Base-by-base conservation (phyloP, 2,888 invertebrate genomes). In the Pimpla rufipes region DNA sequence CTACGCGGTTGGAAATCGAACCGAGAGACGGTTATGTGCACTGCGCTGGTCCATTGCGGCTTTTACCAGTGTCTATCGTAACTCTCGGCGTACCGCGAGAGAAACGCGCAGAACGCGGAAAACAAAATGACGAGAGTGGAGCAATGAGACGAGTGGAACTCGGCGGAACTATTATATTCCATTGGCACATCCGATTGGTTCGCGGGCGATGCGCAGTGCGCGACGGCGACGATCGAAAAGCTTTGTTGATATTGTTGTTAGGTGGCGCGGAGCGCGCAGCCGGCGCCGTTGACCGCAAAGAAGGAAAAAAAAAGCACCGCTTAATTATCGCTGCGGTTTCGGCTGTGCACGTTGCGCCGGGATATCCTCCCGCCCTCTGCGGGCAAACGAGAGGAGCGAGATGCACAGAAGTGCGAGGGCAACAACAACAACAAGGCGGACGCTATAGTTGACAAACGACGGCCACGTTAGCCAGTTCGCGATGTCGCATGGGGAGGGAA, bases 271-370 rank as follows among this genome's bases (percentile, higher is more conserved):
- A 73, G 73, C 73, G 85, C 29, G 75, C 90, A 90, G 86, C 91
- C 89, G 92, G 90, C 89, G 90, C 90, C 90, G 70, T 81, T 87
- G 88, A 91, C 92, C 92, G 88, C 92, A 92, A 91, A 89, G 77
- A 91, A 89, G 77, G 68, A 76, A 77, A 91, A 93, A 92, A 91
- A 93, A 92, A 91, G 91, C 29, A 29, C 89, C 88, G 86, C 89
- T 92, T 91, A 92, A 93, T 92, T 92, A 92, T 91, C 91, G 92
- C 89, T 90, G 91, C 85, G 91, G 92, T 92, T 90, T 90, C 79
- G 88, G 88, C 86, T 88, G 89, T 80, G 84, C 81, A 66, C 74
- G 73, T 75, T 82, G 81, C 82, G 64, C 42, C 37, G n/a, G n/a
- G n/a, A n/a, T n/a, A 18, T 3, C 62, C 18, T 62, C 45, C 45